Conservation (phyloP, 2,113 vertebrate species). For the Tor tambroides region DNA sequence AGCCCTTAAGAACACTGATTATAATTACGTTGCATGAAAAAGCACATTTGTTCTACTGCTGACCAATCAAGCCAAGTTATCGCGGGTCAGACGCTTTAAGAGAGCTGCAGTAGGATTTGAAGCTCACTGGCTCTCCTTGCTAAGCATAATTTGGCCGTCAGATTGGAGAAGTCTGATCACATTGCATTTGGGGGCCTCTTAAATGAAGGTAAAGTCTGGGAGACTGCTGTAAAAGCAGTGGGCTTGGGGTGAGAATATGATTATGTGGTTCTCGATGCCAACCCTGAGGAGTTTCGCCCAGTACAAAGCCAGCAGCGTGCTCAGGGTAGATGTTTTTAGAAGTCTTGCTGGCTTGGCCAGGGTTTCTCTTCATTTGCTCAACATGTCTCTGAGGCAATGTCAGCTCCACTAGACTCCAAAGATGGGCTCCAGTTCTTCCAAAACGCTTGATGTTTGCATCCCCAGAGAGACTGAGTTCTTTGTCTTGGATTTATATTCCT, state of each 20-base stretch:
- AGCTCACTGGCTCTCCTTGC: constrained; percentile 67
- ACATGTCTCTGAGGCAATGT: constrained; percentile 61
- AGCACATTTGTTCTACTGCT: constrained; percentile 17
- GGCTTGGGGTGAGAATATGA: constrained; percentile 35
- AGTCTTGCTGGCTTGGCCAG: constrained; percentile 58
- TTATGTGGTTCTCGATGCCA: constrained; percentile 46
- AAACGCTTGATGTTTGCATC: constrained; percentile 8
- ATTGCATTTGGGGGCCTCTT: constrained; percentile 40
- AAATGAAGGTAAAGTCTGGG: constrained; percentile 47
- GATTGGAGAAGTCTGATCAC: constrained; percentile 63
- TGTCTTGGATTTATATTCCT: constrained; percentile 24
- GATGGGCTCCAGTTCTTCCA: constrained; percentile 7
- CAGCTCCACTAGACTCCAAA: constrained; percentile 48
- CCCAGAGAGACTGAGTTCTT: constrained; percentile 31
- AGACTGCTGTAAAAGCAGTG: constrained; percentile 35
- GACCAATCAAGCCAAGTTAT: constrained; percentile 1
- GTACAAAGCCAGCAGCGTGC: constrained; percentile 37
- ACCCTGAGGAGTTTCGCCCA: neutral
- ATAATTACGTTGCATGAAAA: neutral
- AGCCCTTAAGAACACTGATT: neutral
- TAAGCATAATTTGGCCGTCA: constrained; percentile 62
- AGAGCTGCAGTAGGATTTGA: constrained; percentile 58
- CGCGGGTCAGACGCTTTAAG: constrained; percentile 46
- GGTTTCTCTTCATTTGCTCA: constrained; percentile 56
- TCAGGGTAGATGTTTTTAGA: constrained; percentile 59